These are phyloP conservation scores for Schizopygopsis pylzovi DNA, from an alignment of 2,797 vertebrate species.

Conservation along the genomic window DNA sequence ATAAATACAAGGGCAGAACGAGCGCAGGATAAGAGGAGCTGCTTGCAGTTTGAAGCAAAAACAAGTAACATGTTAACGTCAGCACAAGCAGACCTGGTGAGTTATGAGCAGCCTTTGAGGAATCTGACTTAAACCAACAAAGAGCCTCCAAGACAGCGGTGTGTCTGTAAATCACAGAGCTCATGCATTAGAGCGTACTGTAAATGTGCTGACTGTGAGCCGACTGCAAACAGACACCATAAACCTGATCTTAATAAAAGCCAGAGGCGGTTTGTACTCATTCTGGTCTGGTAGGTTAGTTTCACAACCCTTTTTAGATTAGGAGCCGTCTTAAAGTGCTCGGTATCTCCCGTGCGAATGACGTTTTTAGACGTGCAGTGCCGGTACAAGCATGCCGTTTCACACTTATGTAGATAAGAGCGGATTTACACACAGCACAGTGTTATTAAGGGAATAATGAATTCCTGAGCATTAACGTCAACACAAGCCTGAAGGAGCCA, in stretches of 20 bases:
- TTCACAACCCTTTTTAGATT: not conserved
- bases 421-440: slow-evolving; percentile 4
- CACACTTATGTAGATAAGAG: not conserved
- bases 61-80: not conserved
- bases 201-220: slow-evolving; percentile 41
- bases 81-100: not conserved
- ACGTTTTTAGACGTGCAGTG: not conserved
- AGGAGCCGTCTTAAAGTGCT: not conserved
- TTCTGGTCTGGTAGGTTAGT: not conserved
- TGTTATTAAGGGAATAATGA: not conserved
- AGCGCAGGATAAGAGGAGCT: not conserved
- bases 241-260: slow-evolving; percentile 9
- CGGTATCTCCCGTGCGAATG: not conserved
- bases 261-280: not conserved
- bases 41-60: not conserved
- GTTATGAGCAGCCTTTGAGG: not conserved
- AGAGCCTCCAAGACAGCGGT: not conserved
- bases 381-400: not conserved
- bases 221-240: slow-evolving; percentile 9
- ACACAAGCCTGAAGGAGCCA: not conserved
- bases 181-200: not conserved
- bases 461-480: slow-evolving; percentile 2
- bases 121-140: slow-evolving; percentile 20
- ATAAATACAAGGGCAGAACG: not conserved
- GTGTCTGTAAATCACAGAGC: slow-evolving; percentile 34